Evolutionary conservation across 2,888 invertebrate genomes (phyloP).

Genomic region (Sericinus montela): DNA sequence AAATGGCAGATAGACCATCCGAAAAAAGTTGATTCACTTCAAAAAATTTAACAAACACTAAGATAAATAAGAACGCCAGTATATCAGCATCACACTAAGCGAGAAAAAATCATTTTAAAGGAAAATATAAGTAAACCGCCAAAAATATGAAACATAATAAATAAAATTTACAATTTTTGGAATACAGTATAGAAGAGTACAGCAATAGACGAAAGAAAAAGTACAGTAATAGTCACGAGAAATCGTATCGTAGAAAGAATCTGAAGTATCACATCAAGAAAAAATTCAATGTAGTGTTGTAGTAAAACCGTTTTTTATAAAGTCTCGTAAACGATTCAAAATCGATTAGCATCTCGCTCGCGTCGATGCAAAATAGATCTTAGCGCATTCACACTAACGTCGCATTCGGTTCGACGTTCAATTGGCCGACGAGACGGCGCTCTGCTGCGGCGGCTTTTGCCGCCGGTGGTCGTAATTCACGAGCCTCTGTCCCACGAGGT

Average conservation of each 20-base stretch:
- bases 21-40: not conserved
- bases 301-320: too few relatives aligned
- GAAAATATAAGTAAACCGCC: too few relatives aligned
- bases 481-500: slow-evolving; percentile 96
- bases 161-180: too few relatives aligned
- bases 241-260: too few relatives aligned
- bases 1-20: too few relatives aligned
- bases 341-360: not conserved
- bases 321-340: too few relatives aligned
- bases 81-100: not conserved
- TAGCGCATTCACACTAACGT: not conserved
- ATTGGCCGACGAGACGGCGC: slow-evolving; percentile 42
- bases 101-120: not conserved
- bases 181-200: too few relatives aligned
- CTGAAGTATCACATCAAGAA: too few relatives aligned
- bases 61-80: not conserved
- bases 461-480: slow-evolving; percentile 97
- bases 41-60: not conserved
- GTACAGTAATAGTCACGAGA: too few relatives aligned
- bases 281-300: too few relatives aligned
- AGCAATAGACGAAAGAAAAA: too few relatives aligned
- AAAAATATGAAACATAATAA: too few relatives aligned
- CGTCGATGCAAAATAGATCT: not conserved
- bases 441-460: slow-evolving; percentile 72
- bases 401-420: slow-evolving; percentile 27